phyloP scores from a whole-genome alignment of 1,140 invertebrate genomes.

The Homalodisca vitripennis region DNA sequence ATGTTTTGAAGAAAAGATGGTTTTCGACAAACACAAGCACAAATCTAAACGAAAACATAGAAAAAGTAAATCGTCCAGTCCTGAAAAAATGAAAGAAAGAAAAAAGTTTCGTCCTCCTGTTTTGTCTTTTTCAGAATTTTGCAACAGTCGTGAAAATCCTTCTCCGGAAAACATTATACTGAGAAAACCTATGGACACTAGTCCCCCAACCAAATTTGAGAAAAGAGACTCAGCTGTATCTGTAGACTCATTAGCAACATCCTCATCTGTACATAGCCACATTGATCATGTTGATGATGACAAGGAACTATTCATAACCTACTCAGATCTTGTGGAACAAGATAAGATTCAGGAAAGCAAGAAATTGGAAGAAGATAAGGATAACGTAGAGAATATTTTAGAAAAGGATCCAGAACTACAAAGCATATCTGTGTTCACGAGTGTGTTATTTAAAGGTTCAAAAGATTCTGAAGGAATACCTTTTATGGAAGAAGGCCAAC shows the following conservation, averaged over 20 bases:
- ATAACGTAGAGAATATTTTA: not conserved
- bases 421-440: constrained; percentile 14
- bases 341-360: not conserved
- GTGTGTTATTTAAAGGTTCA: constrained; percentile 2
- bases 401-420: constrained; percentile 7
- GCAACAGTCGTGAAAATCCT: not conserved
- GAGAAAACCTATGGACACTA: too few relatives aligned
- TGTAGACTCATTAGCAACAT: constrained; percentile 10
- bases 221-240: constrained; percentile 6
- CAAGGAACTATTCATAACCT: constrained; percentile 7
- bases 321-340: not conserved
- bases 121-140: constrained; percentile 15
- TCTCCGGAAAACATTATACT: not conserved
- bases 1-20: not conserved
- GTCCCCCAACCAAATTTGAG: not conserved
- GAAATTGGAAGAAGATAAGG: not conserved
- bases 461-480: not conserved
- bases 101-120: not conserved
- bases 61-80: not conserved
- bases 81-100: not conserved
- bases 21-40: not conserved
- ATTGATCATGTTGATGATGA: not conserved
- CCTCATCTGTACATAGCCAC: not conserved
- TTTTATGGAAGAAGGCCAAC: not conserved
- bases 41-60: not conserved